phyloP scores from a whole-genome alignment of 2,797 vertebrate genomes.

The Sorex maritimensis region DNA sequence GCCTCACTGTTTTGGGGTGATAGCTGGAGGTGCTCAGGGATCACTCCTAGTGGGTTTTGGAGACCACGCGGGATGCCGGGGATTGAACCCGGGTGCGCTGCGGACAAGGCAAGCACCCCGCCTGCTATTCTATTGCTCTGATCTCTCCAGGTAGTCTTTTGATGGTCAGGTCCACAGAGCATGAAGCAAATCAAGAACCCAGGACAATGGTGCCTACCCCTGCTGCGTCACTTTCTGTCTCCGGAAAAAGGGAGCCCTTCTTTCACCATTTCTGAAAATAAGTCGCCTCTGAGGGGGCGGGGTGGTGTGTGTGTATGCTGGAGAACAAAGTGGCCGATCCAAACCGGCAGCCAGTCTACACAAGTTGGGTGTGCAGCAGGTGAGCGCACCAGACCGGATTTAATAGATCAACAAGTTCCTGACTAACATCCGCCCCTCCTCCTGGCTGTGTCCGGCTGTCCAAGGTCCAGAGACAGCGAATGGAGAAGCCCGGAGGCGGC shows the following conservation, averaged over 20 bases:
- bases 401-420: constrained; percentile 35
- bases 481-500: constrained; percentile 30
- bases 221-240: not conserved
- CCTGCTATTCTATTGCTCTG: too few species aligned
- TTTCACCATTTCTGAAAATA: not conserved
- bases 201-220: not conserved
- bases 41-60: too few species aligned
- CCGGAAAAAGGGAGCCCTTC: not conserved
- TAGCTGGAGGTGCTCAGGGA: too few species aligned
- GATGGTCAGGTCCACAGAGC: not conserved
- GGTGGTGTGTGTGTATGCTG: not conserved
- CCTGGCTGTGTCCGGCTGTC: constrained; percentile 1
- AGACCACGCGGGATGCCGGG: too few species aligned
- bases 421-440: not conserved
- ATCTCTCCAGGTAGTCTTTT: not conserved
- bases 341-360: constrained; percentile 32
- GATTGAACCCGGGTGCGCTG: too few species aligned
- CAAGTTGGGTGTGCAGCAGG: constrained; percentile 16
- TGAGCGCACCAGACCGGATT: not conserved
- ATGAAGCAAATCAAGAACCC: constrained; percentile 22
- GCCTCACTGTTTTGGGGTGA: too few species aligned
- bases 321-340: not conserved
- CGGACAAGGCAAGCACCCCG: too few species aligned
- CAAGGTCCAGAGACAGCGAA: constrained; percentile 34
- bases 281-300: too few species aligned